Conservation (phyloP, 2,113 vertebrate genomes). For the Acanthisitta chloris region DNA sequence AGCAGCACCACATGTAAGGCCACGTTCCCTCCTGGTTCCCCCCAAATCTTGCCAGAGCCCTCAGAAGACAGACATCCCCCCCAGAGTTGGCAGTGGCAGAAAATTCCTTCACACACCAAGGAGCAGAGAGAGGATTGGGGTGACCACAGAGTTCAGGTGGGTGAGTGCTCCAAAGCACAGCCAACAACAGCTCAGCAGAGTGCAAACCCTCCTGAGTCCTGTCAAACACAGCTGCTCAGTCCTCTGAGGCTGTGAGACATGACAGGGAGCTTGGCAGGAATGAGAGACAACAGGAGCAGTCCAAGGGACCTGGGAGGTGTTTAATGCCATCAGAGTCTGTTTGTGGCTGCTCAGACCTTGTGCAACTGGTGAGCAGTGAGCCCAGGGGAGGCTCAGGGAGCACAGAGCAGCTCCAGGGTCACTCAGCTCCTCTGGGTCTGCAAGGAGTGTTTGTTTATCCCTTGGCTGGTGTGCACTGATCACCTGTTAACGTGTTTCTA, state of each 20-base stretch:
- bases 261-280: neutral
- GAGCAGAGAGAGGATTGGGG: neutral
- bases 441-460: neutral
- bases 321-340: neutral
- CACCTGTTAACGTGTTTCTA: neutral
- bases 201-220: too few species aligned
- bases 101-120: neutral
- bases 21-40: accelerated
- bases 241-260: neutral
- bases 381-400: neutral
- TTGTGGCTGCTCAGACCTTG: neutral
- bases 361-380: neutral
- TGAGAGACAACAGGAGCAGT: neutral
- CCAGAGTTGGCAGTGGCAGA: neutral
- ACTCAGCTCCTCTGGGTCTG: neutral
- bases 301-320: neutral
- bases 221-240: neutral
- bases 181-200: too few species aligned
- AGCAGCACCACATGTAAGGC: neutral
- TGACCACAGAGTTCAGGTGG: neutral
- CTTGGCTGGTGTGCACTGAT: neutral
- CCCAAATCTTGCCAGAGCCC: neutral
- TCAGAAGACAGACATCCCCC: neutral
- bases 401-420: neutral
- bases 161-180: neutral